Percentiles rank a stretch among this genome's conserved stretches.
These are phyloP conservation scores for Bradypus variegatus DNA, from an alignment of 2,797 vertebrate species.

Conservation along the genomic window DNA sequence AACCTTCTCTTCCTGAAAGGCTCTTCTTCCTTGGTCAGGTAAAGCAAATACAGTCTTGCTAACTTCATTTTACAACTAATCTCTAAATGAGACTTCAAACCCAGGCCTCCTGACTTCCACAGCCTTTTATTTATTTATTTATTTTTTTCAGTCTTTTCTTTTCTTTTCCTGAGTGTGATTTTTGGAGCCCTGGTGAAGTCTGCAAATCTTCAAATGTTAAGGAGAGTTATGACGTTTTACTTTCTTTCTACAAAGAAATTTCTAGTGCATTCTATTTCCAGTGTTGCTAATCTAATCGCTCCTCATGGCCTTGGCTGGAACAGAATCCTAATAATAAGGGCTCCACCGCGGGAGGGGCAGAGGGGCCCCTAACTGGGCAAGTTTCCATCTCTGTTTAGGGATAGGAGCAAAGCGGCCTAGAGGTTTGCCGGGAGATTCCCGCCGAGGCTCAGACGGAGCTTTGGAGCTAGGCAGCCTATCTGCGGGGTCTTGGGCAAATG, in stretches of 20 bases:
- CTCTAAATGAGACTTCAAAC: neutral
- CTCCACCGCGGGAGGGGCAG: no score
- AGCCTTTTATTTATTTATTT: neutral
- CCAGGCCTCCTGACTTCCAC: neutral
- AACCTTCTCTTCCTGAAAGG: neutral
- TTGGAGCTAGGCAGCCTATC: neutral
- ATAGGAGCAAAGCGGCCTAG: neutral
- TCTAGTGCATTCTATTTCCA: neutral
- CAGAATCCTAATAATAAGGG: neutral
- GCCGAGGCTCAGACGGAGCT: neutral
- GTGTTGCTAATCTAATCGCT: neutral
- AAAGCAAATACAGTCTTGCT: neutral
- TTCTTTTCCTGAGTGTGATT: neutral
- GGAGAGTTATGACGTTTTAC: neutral
- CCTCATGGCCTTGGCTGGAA: neutral
- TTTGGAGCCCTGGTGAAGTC: neutral
- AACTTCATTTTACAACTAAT: neutral
- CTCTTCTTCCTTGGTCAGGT: neutral
- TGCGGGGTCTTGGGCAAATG: neutral
- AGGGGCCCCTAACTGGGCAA: neutral
- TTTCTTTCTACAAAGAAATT: neutral
- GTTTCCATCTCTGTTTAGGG: neutral
- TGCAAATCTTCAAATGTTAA: neutral
- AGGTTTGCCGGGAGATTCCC: no score
- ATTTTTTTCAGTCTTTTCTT: no score